phyloP scores from a whole-genome alignment of 2,888 invertebrate species.

The Anarsia innoxiella region DNA sequence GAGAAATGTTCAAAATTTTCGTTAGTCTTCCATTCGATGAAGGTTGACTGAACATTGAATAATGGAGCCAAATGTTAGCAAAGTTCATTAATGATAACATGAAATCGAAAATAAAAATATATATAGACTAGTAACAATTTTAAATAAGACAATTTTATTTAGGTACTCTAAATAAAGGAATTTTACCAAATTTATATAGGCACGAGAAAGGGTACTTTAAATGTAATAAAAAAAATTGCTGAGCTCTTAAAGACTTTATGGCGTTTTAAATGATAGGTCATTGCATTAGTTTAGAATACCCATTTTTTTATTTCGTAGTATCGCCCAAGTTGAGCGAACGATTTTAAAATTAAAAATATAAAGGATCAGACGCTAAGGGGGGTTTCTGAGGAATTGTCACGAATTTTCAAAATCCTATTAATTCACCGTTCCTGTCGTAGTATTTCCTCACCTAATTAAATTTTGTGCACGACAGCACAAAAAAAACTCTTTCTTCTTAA shows the following conservation, averaged over 20 bases:
- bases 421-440: no score
- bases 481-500: no score
- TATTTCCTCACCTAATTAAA: no score
- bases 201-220: conserved; percentile 47
- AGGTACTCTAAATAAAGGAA: conserved; percentile 24
- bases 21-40: conserved; percentile 62
- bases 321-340: conserved; percentile 16
- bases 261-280: conserved; percentile 4
- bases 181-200: conserved; percentile 38
- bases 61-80: conserved; percentile 47
- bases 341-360: conserved; percentile 11
- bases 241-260: conserved; percentile 30
- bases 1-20: conserved; percentile 24
- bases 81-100: conserved; percentile 51
- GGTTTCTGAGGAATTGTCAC: no score
- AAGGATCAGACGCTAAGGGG: not conserved
- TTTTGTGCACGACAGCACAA: no score
- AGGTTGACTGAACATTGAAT: conserved; percentile 64
- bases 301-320: not conserved
- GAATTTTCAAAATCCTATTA: no score
- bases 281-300: no score
- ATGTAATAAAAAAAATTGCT: conserved; percentile 31
- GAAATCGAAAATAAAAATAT: conserved; percentile 35
- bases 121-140: conserved; percentile 28
- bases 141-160: conserved; percentile 29